Evolutionary conservation across 2,797 vertebrate genomes (phyloP).

Genomic region (Avahi laniger): DNA sequence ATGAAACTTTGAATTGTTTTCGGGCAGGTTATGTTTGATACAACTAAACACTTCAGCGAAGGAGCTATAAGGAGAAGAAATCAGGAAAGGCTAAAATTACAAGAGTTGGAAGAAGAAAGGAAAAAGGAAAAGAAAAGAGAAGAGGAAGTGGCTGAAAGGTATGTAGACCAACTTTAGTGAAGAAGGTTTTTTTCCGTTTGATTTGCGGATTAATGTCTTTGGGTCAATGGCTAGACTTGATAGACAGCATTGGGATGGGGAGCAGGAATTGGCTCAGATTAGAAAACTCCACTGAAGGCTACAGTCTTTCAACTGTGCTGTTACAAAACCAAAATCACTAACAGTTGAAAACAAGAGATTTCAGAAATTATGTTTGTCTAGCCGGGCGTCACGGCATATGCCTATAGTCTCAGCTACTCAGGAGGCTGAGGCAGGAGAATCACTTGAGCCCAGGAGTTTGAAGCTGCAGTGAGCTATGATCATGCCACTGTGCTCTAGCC

Average conservation of each 20-base stretch:
- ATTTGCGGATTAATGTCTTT: constrained; percentile 13
- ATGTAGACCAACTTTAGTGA: constrained; percentile 63
- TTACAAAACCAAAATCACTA: neutral
- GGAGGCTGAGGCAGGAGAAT: neutral
- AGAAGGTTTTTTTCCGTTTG: constrained; percentile 14
- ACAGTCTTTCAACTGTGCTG: neutral
- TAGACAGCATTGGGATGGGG: neutral
- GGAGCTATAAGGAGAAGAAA: constrained; percentile 80
- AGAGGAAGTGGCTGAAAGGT: constrained; percentile 84
- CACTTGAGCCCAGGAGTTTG: neutral
- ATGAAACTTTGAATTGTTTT: constrained; percentile 76
- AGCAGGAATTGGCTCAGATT: neutral
- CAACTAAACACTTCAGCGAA: constrained; percentile 84
- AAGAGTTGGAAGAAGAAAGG: constrained; percentile 82
- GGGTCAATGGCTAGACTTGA: neutral
- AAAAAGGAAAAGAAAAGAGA: constrained; percentile 79
- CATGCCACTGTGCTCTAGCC: neutral
- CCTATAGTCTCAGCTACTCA: neutral
- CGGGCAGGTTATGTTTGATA: constrained; percentile 84
- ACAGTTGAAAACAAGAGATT: neutral
- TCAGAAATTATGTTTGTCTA: neutral
- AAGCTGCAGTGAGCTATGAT: neutral
- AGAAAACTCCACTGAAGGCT: neutral
- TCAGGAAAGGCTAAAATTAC: constrained; percentile 85
- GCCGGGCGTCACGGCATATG: rapidly evolving